A percentile compares a stretch with the other conserved stretches of the same genome.
Evolutionary conservation across 2,888 invertebrate genomes (phyloP).

Genomic region (Adela reaumurella): DNA sequence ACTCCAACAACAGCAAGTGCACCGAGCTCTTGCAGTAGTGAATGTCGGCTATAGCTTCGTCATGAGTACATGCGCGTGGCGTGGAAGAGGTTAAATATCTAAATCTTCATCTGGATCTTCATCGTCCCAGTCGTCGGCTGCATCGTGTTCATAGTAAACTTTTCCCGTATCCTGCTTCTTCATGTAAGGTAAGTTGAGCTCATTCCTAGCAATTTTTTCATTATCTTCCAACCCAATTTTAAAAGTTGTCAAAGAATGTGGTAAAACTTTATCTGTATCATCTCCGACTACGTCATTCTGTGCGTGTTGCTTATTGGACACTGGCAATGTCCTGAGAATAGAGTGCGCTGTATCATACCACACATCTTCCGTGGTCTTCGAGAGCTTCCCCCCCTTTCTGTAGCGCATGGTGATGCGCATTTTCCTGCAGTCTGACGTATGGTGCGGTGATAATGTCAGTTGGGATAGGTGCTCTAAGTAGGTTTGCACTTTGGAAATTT

Average conservation of each 20-base stretch:
- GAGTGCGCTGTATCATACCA: slow-evolving; percentile 19
- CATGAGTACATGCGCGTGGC: no score
- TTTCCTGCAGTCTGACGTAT: slow-evolving; percentile 24
- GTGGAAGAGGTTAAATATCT: no score
- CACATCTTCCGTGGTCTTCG: slow-evolving; percentile 37
- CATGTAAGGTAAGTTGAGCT: slow-evolving; percentile 60
- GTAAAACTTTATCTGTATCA: slow-evolving; percentile 33
- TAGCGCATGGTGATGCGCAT: slow-evolving; percentile 27
- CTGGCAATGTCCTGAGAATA: slow-evolving; percentile 19
- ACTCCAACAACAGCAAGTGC: no score
- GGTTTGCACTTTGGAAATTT: slow-evolving; percentile 30
- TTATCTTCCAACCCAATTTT: slow-evolving; percentile 61
- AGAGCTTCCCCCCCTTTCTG: slow-evolving; percentile 52
- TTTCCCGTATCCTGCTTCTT: slow-evolving; percentile 53
- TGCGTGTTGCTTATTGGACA: slow-evolving; percentile 21
- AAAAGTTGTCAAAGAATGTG: slow-evolving; percentile 54
- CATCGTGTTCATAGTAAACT: slow-evolving; percentile 74
- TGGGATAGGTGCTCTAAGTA: slow-evolving; percentile 39
- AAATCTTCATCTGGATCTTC: slow-evolving; percentile 87
- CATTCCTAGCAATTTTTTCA: slow-evolving; percentile 57
- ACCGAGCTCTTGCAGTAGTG: no score
- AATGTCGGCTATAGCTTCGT: no score
- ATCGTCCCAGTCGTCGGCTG: slow-evolving; percentile 78
- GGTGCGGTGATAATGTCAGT: slow-evolving; percentile 23
- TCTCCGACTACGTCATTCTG: slow-evolving; percentile 17